These are phyloP conservation scores for Lonchura striata DNA, from an alignment of 2,113 vertebrate genomes.

Conservation along the genomic window DNA sequence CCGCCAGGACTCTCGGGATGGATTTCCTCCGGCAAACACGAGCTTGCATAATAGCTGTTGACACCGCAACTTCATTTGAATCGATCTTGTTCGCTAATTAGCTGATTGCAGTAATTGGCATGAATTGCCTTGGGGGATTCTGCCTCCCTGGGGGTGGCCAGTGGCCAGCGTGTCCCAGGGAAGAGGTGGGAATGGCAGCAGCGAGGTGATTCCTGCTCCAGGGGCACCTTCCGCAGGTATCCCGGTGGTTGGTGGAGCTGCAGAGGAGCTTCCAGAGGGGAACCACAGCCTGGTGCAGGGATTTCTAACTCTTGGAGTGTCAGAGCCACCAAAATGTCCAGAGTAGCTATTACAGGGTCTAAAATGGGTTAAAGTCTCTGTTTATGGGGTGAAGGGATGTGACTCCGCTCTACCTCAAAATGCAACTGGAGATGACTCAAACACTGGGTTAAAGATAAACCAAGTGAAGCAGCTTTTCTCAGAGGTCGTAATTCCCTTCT, in stretches of 20 bases:
- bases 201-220: background rate
- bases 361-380: background rate
- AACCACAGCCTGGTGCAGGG: background rate
- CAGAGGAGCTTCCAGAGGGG: background rate
- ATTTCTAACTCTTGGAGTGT: background rate
- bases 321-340: background rate
- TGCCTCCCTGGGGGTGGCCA: background rate
- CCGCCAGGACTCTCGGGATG: background rate
- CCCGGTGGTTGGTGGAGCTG: background rate
- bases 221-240: background rate
- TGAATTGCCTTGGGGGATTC: conserved; percentile 18
- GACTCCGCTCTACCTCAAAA: background rate
- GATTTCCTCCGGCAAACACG: background rate
- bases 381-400: background rate
- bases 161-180: accelerated
- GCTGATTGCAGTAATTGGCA: conserved; percentile 51
- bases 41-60: conserved; percentile 7
- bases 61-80: conserved; percentile 32
- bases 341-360: background rate
- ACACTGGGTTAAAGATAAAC: background rate
- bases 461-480: background rate
- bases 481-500: background rate
- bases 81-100: conserved; percentile 64
- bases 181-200: background rate
- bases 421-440: background rate